Evolutionary conservation across 92 coral and sea anemone species (phyloP), one percentile per base, ranked within the genome.

Genomic region (Heteractis magnifica): DNA sequence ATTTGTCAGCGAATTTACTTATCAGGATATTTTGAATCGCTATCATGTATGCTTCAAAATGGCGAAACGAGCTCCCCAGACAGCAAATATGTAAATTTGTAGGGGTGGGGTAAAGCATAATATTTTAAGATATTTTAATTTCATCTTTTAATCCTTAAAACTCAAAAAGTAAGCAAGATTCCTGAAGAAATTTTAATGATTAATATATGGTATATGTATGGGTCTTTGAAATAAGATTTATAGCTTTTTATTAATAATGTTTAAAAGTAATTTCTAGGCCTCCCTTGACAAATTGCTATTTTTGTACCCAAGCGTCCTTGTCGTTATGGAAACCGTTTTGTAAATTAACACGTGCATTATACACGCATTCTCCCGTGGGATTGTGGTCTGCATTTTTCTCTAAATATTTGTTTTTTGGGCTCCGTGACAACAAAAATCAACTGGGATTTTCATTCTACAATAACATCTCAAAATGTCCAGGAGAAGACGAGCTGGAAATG

Each of bases 341-440:
- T 87, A 84, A 68, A 88, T 89, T 88, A 91, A 93, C 97, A 91
- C 93, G 91, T 87, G 93, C 79, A 88, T 59, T 52, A 71, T 16
- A 3, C 49, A 11, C 51, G 70, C 53, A 71, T 23, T 53, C 62
- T 13, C 70, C 80, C 81, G 85, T 72, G 73, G 87, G 65, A 71
- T 72, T 79, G 65, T 65, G 73, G 78, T 52, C 79, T 51, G 48
- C 64, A 56, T 49, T 8, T 23, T 68, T 68, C 73, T 26, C 48
- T 68, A 68, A 62, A 8, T n/a, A n/a, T 26, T 68, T 68, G 73
- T 10, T n/a, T 23, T 65, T 76, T 76, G 56, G 51, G 4, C 72
- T 71, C 41, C 80, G 68, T 23, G 55, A 88, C 88, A 84, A 76
- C 92, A 76, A 90, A 87, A 85, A 78, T 88, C 89, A 91, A 44